Evolutionary conservation across 2,888 invertebrate genomes (phyloP).

Genomic region (Morpho achilles): DNA sequence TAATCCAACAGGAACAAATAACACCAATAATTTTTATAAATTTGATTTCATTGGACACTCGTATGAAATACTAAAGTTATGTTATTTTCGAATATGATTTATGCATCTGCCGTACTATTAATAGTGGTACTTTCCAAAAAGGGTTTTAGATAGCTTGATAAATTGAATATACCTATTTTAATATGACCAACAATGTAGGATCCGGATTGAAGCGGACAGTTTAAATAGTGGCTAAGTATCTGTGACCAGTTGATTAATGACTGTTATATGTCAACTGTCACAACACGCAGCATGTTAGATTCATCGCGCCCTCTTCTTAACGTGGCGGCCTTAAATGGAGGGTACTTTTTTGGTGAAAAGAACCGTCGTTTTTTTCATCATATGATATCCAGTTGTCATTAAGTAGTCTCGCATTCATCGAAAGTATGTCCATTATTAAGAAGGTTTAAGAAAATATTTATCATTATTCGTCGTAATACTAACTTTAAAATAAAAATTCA

Average conservation of each 20-base stretch:
- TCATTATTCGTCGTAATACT: no score
- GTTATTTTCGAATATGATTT: no score
- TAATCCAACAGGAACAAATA: no score
- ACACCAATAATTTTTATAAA: no score
- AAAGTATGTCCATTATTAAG: no score
- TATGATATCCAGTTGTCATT: background rate
- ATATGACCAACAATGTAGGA: slow-evolving; percentile 23
- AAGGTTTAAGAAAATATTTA: no score
- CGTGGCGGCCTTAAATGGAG: slow-evolving; percentile 61
- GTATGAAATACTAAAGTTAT: no score
- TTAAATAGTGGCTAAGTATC: slow-evolving; percentile 54
- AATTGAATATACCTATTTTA: background rate
- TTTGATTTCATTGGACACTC: no score
- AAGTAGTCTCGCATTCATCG: no score
- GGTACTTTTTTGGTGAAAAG: slow-evolving; percentile 59
- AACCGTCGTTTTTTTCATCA: slow-evolving; percentile 47
- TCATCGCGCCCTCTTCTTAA: slow-evolving; percentile 58
- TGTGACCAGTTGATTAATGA: slow-evolving; percentile 69
- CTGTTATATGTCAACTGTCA: slow-evolving; percentile 74
- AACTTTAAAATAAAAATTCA: no score
- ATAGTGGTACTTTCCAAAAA: no score
- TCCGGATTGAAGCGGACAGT: slow-evolving; percentile 30
- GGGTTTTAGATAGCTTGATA: background rate
- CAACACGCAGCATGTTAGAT: slow-evolving; percentile 73
- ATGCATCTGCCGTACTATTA: no score